Base-by-base conservation (phyloP, 2,113 vertebrate genomes). In the Pagrus major region DNA sequence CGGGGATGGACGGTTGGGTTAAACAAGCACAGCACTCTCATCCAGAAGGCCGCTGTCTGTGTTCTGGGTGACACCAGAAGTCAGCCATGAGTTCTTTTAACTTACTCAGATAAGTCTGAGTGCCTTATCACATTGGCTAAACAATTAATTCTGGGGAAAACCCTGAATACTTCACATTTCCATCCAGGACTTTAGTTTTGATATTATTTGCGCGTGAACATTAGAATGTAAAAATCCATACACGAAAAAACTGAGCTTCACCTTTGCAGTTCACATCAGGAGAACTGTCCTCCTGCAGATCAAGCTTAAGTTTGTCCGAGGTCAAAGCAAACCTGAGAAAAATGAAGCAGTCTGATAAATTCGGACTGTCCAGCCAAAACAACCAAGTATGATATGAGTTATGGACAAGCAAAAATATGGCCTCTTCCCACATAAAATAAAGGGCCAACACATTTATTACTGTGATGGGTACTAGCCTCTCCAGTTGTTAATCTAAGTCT, bases 401-500 rank as follows among this genome's bases (percentile, higher is more conserved):
- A 20, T 76, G 42, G 29, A 44, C 15, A n/a, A 41, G 58, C 2
- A 76, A 44, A 59, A 42, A 55, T 59, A 23, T 55, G 10, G 0
- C 3, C 31, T 63, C 44, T 2, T 21, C 15, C 31, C 4, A 52
- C 21, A 65, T 44, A 16, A 12, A 54, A 63, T 31, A 64, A 35
- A 47, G 2, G 10, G 3, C 3, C 9, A 65, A n/a, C 27, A 15
- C 9, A 55, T 9, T 61, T 68, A n/a, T 72, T 5, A 31, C 29
- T 3, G 31, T 46, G 41, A 71, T 29, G 18, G 73, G 33, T 37
- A 80, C 65, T 6, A 4, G 52, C 15, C 39, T 70, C 74, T 75
- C 65, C 47, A 27, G 20, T 49, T 16, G 0, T 78, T 78, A 61
- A 78, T 69, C 15, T 46, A 16, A 23, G 16, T 55, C 4, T 41